Conservation (phyloP, 2,113 vertebrate species). For the Ictalurus furcatus region DNA sequence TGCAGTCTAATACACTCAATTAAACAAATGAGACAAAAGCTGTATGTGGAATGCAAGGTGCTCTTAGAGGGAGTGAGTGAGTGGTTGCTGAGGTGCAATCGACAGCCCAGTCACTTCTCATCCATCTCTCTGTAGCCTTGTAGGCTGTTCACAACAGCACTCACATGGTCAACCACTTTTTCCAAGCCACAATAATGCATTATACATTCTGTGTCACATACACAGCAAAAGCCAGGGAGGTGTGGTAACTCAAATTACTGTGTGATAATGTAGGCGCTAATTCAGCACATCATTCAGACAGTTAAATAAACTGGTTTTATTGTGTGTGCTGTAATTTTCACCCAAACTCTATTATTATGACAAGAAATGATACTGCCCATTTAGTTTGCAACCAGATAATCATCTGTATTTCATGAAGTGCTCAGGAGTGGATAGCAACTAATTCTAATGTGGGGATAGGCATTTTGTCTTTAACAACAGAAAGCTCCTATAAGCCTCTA, state of each 20-base stretch:
- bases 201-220: background rate
- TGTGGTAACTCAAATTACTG: background rate
- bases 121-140: slow-evolving; percentile 38
- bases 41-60: background rate
- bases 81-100: slow-evolving; percentile 18
- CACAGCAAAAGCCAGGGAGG: background rate
- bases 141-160: slow-evolving; percentile 25
- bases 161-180: background rate
- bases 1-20: background rate
- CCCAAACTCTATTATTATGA: background rate
- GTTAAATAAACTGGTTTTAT: background rate
- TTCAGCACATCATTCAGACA: background rate
- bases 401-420: slow-evolving; percentile 52
- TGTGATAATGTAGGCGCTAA: background rate
- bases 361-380: background rate
- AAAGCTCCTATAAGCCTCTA: background rate
- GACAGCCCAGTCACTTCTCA: slow-evolving; percentile 38
- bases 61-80: background rate
- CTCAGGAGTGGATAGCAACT: slow-evolving; percentile 49
- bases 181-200: background rate
- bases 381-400: background rate
- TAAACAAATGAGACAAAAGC: slow-evolving; percentile 12
- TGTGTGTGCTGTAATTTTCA: background rate
- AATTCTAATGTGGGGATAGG: slow-evolving; percentile 7
- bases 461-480: slow-evolving; percentile 27